Conservation (phyloP, 2,797 vertebrate genomes). For the Chrosomus eos region DNA sequence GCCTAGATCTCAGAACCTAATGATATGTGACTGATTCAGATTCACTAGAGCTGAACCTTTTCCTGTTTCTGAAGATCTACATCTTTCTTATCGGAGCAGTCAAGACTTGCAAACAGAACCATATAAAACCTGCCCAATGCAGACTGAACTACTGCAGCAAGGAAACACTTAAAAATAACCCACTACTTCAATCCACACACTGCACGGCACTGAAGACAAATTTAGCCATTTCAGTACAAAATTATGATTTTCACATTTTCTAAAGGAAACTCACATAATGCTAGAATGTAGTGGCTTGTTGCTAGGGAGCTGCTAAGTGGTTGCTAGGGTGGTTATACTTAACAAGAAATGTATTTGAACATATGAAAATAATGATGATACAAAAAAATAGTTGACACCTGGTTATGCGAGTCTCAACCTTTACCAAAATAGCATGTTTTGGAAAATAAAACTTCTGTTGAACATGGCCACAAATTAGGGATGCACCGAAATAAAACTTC, state of each 20-base stretch:
- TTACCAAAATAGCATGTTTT: not conserved
- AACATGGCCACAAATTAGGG: not conserved
- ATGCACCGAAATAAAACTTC: too few relatives aligned
- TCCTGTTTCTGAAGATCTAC: slow-evolving; percentile 7
- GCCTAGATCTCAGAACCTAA: not conserved
- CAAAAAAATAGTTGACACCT: not conserved
- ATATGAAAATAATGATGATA: not conserved
- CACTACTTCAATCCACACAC: not conserved
- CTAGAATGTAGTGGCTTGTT: not conserved
- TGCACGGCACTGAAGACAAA: not conserved
- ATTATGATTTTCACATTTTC: not conserved
- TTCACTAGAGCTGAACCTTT: not conserved
- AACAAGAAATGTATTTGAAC: not conserved
- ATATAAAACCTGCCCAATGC: slow-evolving; percentile 3
- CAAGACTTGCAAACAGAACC: slow-evolving; percentile 4
- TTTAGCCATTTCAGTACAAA: not conserved
- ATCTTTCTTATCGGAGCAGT: slow-evolving; percentile 10
- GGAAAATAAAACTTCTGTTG: not conserved
- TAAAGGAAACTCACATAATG: not conserved
- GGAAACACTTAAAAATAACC: not conserved
- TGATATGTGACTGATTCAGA: slow-evolving; percentile 3
- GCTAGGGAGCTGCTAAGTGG: not conserved
- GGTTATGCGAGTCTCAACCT: not conserved
- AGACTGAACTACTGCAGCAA: slow-evolving; percentile 1
- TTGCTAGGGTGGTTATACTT: not conserved